Percentiles rank a stretch among this genome's conserved stretches.
Evolutionary conservation across 2,888 invertebrate genomes (phyloP).

Genomic region (Aradus depressus): DNA sequence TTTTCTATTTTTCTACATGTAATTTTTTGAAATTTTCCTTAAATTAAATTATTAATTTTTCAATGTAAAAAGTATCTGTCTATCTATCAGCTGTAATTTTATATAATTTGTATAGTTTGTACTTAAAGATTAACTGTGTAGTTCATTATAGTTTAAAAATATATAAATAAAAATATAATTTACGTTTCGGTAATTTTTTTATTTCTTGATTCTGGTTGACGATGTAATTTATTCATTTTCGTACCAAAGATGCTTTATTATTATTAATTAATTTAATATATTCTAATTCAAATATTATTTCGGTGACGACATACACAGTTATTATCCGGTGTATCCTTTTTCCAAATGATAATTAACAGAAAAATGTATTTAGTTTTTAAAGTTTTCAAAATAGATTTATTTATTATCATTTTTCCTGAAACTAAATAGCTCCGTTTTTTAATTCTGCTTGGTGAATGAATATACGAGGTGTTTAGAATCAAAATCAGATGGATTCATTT

Average conservation of each 20-base stretch:
- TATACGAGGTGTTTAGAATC: too few relatives aligned
- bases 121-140: constrained; percentile 7
- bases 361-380: too few relatives aligned
- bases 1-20: constrained; percentile 11
- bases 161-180: neutral
- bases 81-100: constrained; percentile 7
- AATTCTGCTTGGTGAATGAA: too few relatives aligned
- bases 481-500: too few relatives aligned
- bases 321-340: too few relatives aligned
- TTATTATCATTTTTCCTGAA: too few relatives aligned
- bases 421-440: too few relatives aligned
- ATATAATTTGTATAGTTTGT: constrained; percentile 5
- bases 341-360: too few relatives aligned
- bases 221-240: constrained; percentile 9
- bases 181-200: neutral
- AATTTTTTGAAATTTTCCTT: constrained; percentile 8
- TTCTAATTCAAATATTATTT: constrained; percentile 7
- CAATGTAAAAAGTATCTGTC: neutral
- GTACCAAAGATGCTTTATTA: constrained; percentile 14
- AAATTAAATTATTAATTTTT: neutral
- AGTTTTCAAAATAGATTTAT: too few relatives aligned
- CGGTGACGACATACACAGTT: too few relatives aligned
- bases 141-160: constrained; percentile 4
- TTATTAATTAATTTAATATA: constrained; percentile 10
- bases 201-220: neutral